phyloP scores from a whole-genome alignment of 2,113 vertebrate genomes.

The Solea senegalensis region DNA sequence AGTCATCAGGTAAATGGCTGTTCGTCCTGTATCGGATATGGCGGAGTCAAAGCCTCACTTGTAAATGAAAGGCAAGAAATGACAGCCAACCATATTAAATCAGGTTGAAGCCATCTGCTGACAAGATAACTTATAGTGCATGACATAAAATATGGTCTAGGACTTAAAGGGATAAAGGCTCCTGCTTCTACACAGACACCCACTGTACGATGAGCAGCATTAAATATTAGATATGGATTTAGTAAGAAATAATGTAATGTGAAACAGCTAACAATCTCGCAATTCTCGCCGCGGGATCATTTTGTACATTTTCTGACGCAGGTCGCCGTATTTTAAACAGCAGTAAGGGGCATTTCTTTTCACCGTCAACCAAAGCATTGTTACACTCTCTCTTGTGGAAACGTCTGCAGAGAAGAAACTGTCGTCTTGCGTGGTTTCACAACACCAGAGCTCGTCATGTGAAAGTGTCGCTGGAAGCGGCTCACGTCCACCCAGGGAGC shows the following conservation, averaged over 20 bases:
- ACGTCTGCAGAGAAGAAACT: too few species aligned
- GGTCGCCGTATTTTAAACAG: too few species aligned
- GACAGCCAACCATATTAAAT: constrained; percentile 7
- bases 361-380: too few species aligned
- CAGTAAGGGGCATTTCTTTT: too few species aligned
- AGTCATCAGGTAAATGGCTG: constrained; percentile 33
- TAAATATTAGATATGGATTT: background rate
- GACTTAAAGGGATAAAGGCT: background rate
- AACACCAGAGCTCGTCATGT: too few species aligned
- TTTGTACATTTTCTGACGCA: too few species aligned
- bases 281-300: too few species aligned
- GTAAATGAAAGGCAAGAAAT: constrained; percentile 14
- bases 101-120: constrained; percentile 16
- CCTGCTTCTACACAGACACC: background rate
- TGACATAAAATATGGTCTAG: constrained; percentile 6
- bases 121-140: constrained; percentile 11
- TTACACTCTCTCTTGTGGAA: too few species aligned
- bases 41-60: constrained; percentile 1
- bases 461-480: too few species aligned
- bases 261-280: background rate
- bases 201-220: background rate
- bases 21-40: background rate
- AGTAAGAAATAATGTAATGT: background rate
- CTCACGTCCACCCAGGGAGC: too few species aligned
- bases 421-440: too few species aligned